Conservation (phyloP, 2,113 vertebrate genomes). For the Anoura caudifer region DNA sequence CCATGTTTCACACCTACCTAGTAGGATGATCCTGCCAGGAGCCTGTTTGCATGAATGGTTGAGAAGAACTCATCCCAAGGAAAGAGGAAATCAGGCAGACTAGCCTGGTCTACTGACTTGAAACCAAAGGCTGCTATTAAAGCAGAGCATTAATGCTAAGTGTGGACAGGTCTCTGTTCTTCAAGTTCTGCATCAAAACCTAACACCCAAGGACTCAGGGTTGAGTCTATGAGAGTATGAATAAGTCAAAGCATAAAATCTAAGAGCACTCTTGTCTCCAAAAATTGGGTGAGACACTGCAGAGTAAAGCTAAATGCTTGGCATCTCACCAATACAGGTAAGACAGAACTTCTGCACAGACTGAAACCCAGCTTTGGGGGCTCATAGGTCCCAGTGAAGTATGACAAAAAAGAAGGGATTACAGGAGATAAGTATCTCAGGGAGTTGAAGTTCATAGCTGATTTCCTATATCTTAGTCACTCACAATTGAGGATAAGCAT, state of each 20-base stretch:
- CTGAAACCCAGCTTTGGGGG: not conserved
- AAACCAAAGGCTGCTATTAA: not conserved
- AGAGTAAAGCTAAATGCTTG: not conserved
- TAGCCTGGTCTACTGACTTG: not conserved
- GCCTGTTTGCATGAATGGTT: not conserved
- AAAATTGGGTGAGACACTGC: not conserved
- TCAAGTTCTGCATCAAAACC: not conserved
- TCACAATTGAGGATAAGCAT: not conserved
- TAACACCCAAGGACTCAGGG: not conserved
- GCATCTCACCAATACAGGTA: not conserved
- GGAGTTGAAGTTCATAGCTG: not conserved
- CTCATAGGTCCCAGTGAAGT: not conserved
- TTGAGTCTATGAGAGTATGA: not conserved
- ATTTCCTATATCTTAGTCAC: not conserved
- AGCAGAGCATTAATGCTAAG: not conserved
- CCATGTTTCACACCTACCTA: not conserved
- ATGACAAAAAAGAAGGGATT: not conserved
- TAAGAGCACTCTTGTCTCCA: not conserved
- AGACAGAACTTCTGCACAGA: not conserved
- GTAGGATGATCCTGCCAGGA: not conserved
- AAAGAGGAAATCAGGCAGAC: not conserved
- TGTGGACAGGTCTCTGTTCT: not conserved
- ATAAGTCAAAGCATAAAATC: not conserved
- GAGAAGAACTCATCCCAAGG: not conserved
- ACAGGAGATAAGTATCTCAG: not conserved